Conservation (phyloP, 92 coral and sea anemone genomes). For the Zoanthus gigantus region DNA sequence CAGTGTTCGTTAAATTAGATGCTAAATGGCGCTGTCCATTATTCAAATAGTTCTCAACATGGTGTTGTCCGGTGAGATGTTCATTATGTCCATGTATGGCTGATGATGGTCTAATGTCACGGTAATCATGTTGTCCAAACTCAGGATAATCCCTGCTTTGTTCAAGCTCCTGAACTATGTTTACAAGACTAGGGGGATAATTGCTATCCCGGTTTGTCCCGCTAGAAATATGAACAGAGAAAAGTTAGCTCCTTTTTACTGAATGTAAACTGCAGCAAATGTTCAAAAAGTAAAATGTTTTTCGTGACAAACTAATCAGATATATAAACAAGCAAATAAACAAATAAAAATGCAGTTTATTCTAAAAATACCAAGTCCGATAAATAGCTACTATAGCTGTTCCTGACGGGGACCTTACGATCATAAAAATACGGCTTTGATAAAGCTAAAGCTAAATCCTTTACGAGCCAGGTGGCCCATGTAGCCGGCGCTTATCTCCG, state of each 20-base stretch:
- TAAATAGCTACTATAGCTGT: too few relatives aligned
- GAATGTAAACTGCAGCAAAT: neutral
- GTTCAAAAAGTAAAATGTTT: too few relatives aligned
- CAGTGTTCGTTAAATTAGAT: neutral
- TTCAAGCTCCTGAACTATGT: conserved; percentile 35
- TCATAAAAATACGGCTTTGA: too few relatives aligned
- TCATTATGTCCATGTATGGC: neutral
- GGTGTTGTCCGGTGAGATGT: neutral
- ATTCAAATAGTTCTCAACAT: neutral
- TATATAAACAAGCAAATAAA: too few relatives aligned
- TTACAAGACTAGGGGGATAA: conserved; percentile 25
- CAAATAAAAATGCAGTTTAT: too few relatives aligned
- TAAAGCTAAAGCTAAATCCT: too few relatives aligned
- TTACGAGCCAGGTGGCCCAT: too few relatives aligned
- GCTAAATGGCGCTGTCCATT: neutral
- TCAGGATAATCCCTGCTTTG: neutral
- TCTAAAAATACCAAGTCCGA: too few relatives aligned
- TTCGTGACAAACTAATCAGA: too few relatives aligned
- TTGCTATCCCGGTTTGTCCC: neutral
- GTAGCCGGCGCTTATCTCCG: too few relatives aligned
- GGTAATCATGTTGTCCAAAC: neutral
- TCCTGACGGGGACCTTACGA: too few relatives aligned
- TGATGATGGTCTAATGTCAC: conserved; percentile 17
- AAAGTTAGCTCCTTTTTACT: neutral
- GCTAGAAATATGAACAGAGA: neutral